These are phyloP conservation scores for Okamejei kenojei DNA, from an alignment of 2,797 vertebrate genomes.

Conservation along the genomic window DNA sequence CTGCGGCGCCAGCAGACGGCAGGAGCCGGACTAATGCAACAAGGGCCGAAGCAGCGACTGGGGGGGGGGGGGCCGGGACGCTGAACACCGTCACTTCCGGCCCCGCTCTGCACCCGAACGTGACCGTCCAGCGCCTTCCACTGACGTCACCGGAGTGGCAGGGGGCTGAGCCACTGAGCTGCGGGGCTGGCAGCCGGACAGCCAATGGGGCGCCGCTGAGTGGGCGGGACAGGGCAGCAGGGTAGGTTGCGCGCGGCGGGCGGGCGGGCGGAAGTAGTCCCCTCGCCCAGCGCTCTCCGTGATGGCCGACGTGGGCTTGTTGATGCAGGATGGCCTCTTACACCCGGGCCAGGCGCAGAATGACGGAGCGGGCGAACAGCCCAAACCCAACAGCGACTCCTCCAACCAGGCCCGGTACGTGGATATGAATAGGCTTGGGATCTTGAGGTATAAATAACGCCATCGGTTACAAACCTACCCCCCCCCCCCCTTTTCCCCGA, in stretches of 20 bases:
- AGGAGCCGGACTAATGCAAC: no score
- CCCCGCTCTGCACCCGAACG: not conserved
- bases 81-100: not conserved
- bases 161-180: fast-evolving
- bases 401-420: slow-evolving; percentile 26
- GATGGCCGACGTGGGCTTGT: slow-evolving; percentile 32
- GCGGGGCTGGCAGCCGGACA: fast-evolving
- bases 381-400: not conserved
- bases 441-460: not conserved
- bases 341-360: slow-evolving; percentile 24
- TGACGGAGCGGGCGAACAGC: not conserved
- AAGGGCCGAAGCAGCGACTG: no score
- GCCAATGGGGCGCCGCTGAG: not conserved
- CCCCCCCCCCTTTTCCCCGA: not conserved
- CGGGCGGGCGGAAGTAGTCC: not conserved
- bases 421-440: not conserved
- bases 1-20: no score
- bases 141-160: not conserved
- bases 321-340: slow-evolving; percentile 34
- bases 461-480: not conserved
- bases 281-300: not conserved
- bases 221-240: not conserved
- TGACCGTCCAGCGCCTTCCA: not conserved
- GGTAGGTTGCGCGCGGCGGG: not conserved
- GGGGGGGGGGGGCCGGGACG: not conserved